These are phyloP conservation scores for Galendromus occidentalis DNA, from an alignment of 1,140 invertebrate species.

Conservation along the genomic window DNA sequence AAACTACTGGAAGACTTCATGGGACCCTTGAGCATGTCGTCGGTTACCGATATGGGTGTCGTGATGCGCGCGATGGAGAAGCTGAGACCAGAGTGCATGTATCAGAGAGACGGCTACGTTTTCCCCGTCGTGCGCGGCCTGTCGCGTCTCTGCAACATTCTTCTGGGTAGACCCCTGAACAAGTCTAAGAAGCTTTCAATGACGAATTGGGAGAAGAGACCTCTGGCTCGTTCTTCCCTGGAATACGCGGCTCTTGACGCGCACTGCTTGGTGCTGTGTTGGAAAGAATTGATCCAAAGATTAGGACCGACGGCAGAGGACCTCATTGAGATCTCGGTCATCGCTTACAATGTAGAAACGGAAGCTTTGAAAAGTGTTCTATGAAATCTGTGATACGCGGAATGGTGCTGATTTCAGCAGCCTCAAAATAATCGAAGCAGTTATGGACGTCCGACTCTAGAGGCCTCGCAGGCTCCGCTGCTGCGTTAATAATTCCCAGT, in stretches of 20 bases:
- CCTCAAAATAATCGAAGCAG: too few relatives aligned
- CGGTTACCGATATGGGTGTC: neutral
- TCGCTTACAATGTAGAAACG: slow-evolving; percentile 4
- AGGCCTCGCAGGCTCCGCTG: too few relatives aligned
- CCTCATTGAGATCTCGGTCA: neutral
- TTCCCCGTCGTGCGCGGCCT: neutral
- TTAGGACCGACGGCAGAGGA: neutral
- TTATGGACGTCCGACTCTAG: too few relatives aligned
- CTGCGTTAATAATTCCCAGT: too few relatives aligned
- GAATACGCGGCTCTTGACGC: slow-evolving; percentile 1
- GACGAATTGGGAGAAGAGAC: slow-evolving; percentile 6
- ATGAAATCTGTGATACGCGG: too few relatives aligned
- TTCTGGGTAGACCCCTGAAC: neutral
- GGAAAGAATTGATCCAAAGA: neutral
- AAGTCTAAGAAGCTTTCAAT: slow-evolving; percentile 8
- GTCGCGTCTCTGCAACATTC: slow-evolving; percentile 2
- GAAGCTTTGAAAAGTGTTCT: neutral
- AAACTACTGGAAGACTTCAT: neutral
- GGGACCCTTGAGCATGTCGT: neutral
- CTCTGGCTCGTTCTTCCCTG: neutral
- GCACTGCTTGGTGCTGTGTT: neutral
- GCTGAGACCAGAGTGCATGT: neutral
- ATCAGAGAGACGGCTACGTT: neutral
- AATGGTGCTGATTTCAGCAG: too few relatives aligned
- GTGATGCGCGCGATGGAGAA: slow-evolving; percentile 1